Evolutionary conservation across 2,113 vertebrate species (phyloP), one percentile per base, ranked within the genome.

Genomic region (Loxodonta africana): DNA sequence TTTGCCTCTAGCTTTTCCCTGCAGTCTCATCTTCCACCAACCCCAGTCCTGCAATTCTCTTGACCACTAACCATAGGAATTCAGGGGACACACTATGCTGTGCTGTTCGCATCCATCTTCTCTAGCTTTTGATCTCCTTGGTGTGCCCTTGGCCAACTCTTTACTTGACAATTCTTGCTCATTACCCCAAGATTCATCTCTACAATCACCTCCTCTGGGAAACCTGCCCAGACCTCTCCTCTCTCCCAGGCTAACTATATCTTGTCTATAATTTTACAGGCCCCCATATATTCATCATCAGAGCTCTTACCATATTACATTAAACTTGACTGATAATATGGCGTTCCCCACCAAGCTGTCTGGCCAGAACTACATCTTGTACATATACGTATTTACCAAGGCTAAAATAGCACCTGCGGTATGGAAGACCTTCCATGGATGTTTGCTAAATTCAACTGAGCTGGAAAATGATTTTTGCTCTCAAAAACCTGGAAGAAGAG

Each of bases 41-140:
- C 26, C 6, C 33, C 14, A 7, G 0, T 12, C 46, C 37, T 57
- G 11, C 8, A 80, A 17, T 87, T 83, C 25, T 26, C 60, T 14
- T 82, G n/a, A 95, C 80, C 8, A 18, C 44, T 11, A 53, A 51
- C 21, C 20, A 5, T 20, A 14, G 11, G 11, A 8, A n/a, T 33
- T 83, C n/a, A 5, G 7, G 41, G 5, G 1, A 20, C 9, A 37
- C 12, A 4, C 3, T 5, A 17, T 46, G 0, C 23, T 18, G 1
- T 28, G 2, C 21, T 67, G 5, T n/a, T 90, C 3, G 21, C 1
- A 30, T 1, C 26, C n/a, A 17, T 67, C 69, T 53, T 3, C 25
- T 83, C 23, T 85, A 81, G n/a, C 8, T 65, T 88, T 77, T 33
- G 18, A 28, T 76, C 73, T 84, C 18, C 37, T 57, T 57, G 25